phyloP scores from a whole-genome alignment of 2,888 invertebrate genomes.

The Meandrusa payeni region DNA sequence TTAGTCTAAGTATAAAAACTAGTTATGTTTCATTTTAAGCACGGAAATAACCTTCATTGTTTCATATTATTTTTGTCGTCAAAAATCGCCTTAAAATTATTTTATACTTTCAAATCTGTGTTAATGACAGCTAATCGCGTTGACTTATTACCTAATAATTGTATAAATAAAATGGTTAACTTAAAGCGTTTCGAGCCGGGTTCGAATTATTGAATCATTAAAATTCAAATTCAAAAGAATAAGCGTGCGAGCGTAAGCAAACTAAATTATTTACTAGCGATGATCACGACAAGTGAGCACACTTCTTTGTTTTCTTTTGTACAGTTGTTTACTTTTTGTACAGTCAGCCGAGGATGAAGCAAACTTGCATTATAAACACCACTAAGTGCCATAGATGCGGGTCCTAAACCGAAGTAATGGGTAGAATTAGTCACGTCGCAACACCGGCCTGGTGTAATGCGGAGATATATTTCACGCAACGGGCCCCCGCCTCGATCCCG shows the following conservation, averaged over 20 bases:
- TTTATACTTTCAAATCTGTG: too few relatives aligned
- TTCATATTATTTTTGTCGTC: too few relatives aligned
- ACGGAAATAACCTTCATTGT: too few relatives aligned
- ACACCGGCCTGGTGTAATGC: constrained; percentile 7
- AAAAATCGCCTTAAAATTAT: too few relatives aligned
- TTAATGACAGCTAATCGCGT: too few relatives aligned
- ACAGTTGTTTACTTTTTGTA: too few relatives aligned
- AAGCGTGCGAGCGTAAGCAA: neutral
- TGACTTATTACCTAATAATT: too few relatives aligned
- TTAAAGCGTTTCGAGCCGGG: too few relatives aligned
- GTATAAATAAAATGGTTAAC: too few relatives aligned
- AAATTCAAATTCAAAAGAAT: neutral
- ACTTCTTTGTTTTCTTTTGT: neutral
- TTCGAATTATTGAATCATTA: neutral
- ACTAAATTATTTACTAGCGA: neutral
- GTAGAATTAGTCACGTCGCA: constrained; percentile 15
- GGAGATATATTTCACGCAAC: constrained; percentile 31
- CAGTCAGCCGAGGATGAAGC: too few relatives aligned
- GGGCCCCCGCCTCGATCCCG: constrained; percentile 5
- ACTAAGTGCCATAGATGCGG: constrained; percentile 4
- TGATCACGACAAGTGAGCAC: neutral
- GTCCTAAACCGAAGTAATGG: constrained; percentile 12
- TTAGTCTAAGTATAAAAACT: too few relatives aligned
- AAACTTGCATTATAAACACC: neutral
- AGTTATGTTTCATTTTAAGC: too few relatives aligned